Evolutionary conservation across 1,140 invertebrate species (phyloP).

Genomic region (Cydia amplana): DNA sequence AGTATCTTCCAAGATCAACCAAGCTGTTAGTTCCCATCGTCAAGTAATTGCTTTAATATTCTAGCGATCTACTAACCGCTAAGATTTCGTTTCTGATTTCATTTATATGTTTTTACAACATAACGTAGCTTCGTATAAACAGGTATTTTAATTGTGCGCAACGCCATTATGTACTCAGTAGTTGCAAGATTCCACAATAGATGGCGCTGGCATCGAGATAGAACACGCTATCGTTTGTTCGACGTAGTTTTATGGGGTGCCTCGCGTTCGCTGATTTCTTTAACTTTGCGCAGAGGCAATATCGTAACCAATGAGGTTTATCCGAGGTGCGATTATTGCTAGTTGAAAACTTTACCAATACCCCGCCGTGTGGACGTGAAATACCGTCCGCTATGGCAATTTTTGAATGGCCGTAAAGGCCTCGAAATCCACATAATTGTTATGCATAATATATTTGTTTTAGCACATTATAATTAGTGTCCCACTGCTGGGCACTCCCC

Average conservation of each 20-base stretch:
- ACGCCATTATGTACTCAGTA: slow-evolving; percentile 20
- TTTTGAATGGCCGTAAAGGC: slow-evolving; percentile 84
- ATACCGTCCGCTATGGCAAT: slow-evolving; percentile 94
- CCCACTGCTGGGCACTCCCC: too few relatives aligned
- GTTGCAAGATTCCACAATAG: slow-evolving; percentile 18
- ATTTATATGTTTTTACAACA: slow-evolving; percentile 31
- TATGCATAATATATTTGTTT: too few relatives aligned
- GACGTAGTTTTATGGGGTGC: slow-evolving; percentile 30
- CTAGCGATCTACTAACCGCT: not conserved
- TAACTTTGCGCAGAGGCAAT: slow-evolving; percentile 89
- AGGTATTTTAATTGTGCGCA: slow-evolving; percentile 29
- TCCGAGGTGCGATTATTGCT: slow-evolving; percentile 94
- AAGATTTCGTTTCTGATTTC: slow-evolving; percentile 25
- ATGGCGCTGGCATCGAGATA: slow-evolving; percentile 33
- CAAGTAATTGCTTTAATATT: slow-evolving; percentile 24
- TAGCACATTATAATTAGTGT: too few relatives aligned
- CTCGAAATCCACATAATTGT: slow-evolving; percentile 27
- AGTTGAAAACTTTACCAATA: slow-evolving; percentile 97
- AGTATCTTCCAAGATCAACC: slow-evolving; percentile 7
- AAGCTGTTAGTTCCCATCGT: slow-evolving; percentile 30
- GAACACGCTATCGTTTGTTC: slow-evolving; percentile 35
- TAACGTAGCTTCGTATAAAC: slow-evolving; percentile 17
- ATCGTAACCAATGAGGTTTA: slow-evolving; percentile 93
- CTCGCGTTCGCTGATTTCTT: slow-evolving; percentile 26
- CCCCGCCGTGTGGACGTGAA: slow-evolving; percentile 95